phyloP scores from a whole-genome alignment of 1,140 invertebrate genomes.

The Camponotus floridanus region DNA sequence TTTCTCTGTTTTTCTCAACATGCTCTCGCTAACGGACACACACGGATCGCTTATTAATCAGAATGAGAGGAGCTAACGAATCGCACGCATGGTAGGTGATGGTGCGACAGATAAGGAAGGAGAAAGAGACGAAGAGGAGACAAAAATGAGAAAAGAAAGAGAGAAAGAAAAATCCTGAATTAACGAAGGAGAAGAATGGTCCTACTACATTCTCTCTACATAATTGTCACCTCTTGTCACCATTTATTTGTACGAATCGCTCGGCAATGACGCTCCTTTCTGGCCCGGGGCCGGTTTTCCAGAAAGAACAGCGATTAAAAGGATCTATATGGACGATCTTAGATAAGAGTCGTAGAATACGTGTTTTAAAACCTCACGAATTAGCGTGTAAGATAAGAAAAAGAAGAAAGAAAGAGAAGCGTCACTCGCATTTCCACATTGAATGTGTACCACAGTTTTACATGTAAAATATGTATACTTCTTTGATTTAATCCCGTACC shows the following conservation, averaged over 20 bases:
- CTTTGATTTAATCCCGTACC: background rate
- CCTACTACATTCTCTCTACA: constrained; percentile 58
- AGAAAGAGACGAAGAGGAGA: constrained; percentile 5
- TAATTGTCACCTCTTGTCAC: constrained; percentile 78
- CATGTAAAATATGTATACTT: constrained; percentile 1
- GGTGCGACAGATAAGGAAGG: constrained; percentile 38
- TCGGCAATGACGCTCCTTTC: constrained; percentile 53
- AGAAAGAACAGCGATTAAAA: constrained; percentile 11
- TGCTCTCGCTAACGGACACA: constrained; percentile 25
- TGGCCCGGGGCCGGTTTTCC: constrained; percentile 35
- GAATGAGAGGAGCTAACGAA: constrained; percentile 64
- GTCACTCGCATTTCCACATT: background rate
- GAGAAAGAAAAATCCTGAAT: background rate
- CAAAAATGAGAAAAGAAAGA: background rate
- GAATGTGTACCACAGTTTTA: background rate
- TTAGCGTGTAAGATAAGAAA: background rate
- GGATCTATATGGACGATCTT: constrained; percentile 24
- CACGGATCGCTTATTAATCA: constrained; percentile 75
- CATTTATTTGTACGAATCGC: constrained; percentile 73
- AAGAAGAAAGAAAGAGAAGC: background rate
- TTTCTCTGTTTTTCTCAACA: background rate
- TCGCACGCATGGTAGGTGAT: constrained; percentile 38
- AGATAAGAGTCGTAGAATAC: constrained; percentile 23
- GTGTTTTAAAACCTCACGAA: constrained; percentile 30
- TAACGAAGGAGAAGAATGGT: constrained; percentile 24